Evolutionary conservation across 2,888 invertebrate genomes (phyloP).

Genomic region (Cerastis leucographa): DNA sequence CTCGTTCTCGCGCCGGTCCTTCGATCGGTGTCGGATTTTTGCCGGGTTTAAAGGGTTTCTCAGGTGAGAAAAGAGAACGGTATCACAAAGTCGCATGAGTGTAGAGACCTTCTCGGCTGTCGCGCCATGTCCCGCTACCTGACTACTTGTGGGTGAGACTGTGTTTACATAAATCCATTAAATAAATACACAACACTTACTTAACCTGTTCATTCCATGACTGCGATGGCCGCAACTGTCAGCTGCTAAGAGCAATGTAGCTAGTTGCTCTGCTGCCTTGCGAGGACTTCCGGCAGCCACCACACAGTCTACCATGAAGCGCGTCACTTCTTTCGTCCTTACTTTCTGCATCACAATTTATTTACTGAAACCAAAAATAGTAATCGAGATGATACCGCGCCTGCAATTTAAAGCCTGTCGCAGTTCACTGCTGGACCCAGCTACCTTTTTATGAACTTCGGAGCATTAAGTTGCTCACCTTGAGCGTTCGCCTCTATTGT

Average conservation of each 20-base stretch:
- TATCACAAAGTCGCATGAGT: no score
- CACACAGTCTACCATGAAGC: conserved; percentile 28
- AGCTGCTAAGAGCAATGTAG: conserved; percentile 25
- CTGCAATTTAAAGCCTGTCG: background rate
- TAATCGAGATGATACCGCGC: background rate
- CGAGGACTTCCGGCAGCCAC: conserved; percentile 15
- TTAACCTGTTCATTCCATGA: conserved; percentile 41
- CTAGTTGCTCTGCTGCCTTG: conserved; percentile 21
- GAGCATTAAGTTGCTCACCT: no score
- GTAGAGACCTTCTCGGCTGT: no score
- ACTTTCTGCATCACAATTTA: conserved; percentile 14
- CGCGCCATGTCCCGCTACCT: background rate
- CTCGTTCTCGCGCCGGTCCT: no score
- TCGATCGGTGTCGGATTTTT: no score
- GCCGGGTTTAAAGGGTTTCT: no score
- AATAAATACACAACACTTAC: conserved; percentile 12
- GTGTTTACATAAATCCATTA: background rate
- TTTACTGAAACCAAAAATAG: conserved; percentile 15
- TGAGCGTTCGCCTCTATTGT: no score
- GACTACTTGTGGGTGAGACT: background rate
- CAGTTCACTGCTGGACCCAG: background rate
- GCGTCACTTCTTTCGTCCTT: background rate
- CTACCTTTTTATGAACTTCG: no score
- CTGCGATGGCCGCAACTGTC: conserved; percentile 24
- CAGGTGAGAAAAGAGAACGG: no score